These are phyloP conservation scores for Indri indri DNA, from an alignment of 2,113 vertebrate genomes.

Conservation along the genomic window DNA sequence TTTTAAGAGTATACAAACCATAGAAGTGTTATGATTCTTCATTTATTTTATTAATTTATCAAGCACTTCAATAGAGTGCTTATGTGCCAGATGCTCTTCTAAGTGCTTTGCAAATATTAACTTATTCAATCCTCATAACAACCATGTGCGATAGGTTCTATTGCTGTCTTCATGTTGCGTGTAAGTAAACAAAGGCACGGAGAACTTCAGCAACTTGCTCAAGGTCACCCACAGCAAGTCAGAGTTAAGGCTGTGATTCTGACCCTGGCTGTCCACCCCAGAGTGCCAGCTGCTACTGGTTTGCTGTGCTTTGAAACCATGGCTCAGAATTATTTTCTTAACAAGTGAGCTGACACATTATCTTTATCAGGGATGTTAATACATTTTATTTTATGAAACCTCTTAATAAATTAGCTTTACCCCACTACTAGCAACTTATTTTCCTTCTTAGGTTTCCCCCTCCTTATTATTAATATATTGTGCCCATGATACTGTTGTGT, in stretches of 20 bases:
- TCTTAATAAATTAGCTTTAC: not conserved
- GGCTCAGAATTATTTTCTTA: conserved; percentile 24
- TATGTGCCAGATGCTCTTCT: not conserved
- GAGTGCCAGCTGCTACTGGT: not conserved
- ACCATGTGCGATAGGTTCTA: not conserved
- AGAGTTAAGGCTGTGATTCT: not conserved
- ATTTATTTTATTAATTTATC: conserved; percentile 28
- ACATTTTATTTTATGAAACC: conserved; percentile 3
- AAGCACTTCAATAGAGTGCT: not conserved
- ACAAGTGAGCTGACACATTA: not conserved
- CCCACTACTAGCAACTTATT: not conserved
- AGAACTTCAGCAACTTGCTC: not conserved
- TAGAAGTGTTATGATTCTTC: not conserved
- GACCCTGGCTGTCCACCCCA: not conserved
- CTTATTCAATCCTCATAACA: not conserved
- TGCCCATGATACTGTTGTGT: not conserved
- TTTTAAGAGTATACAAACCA: not conserved
- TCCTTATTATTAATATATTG: not conserved
- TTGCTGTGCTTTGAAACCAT: not conserved
- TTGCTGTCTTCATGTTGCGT: not conserved
- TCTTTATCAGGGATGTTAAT: not conserved
- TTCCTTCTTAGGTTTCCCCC: not conserved
- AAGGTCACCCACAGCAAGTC: not conserved
- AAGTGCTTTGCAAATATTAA: conserved; percentile 5
- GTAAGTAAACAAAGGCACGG: not conserved